Percentiles rank a stretch among this genome's conserved stretches.
These are phyloP conservation scores for Junonia oenone DNA, from an alignment of 2,888 invertebrate species.

Conservation along the genomic window DNA sequence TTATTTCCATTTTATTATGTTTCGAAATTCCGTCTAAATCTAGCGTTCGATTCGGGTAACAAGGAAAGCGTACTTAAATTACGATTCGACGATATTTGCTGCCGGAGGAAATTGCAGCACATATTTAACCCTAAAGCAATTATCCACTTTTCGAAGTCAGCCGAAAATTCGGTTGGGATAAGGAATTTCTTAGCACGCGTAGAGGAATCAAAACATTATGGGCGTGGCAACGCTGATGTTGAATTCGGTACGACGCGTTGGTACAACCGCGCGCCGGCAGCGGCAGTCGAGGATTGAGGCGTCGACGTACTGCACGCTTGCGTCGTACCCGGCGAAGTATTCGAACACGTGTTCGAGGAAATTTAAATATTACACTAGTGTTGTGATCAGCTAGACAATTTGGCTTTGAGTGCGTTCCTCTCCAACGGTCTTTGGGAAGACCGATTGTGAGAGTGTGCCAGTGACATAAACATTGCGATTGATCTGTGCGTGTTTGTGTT, in stretches of 20 bases:
- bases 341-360: slow-evolving; percentile 33
- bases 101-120: not conserved
- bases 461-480: slow-evolving; percentile 7
- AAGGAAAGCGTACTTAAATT: not conserved
- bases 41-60: not conserved
- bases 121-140: slow-evolving; percentile 18
- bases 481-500: slow-evolving; percentile 16
- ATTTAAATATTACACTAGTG: too few species aligned
- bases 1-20: not conserved
- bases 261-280: slow-evolving; percentile 29
- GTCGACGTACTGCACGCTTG: slow-evolving; percentile 39
- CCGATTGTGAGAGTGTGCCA: slow-evolving; percentile 21
- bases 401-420: slow-evolving; percentile 17
- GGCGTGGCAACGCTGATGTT: slow-evolving; percentile 49
- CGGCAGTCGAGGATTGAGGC: slow-evolving; percentile 39
- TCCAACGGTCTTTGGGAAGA: slow-evolving; percentile 27
- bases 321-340: slow-evolving; percentile 28
- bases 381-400: not conserved
- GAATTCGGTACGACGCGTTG: slow-evolving; percentile 25
- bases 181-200: slow-evolving; percentile 20
- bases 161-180: slow-evolving; percentile 20
- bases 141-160: slow-evolving; percentile 14
- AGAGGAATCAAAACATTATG: slow-evolving; percentile 51
- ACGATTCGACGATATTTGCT: not conserved
- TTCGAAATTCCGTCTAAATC: not conserved